Conservation (phyloP, 2,888 invertebrate species). For the Hemithea aestivaria region DNA sequence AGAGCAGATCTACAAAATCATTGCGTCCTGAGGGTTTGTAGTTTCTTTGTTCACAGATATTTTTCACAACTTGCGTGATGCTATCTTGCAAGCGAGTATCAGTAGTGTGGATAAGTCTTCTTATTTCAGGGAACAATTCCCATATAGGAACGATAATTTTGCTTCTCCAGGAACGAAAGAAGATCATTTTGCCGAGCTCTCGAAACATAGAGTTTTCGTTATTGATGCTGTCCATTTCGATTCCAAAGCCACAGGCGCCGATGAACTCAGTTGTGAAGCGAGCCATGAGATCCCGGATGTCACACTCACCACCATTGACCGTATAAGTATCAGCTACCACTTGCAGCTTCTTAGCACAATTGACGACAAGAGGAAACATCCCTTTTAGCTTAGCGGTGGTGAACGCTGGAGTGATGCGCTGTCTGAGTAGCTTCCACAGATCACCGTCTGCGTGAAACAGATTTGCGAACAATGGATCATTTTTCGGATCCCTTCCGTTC, state of each 20-base stretch:
- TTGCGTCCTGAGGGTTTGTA: slow-evolving; percentile 47
- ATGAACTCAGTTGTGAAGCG: slow-evolving; percentile 56
- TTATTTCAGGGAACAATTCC: slow-evolving; percentile 45
- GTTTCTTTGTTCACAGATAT: slow-evolving; percentile 45
- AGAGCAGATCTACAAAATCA: slow-evolving; percentile 51
- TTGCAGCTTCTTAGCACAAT: slow-evolving; percentile 52
- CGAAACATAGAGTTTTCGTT: slow-evolving; percentile 46
- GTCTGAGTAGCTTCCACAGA: slow-evolving; percentile 53
- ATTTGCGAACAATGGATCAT: slow-evolving; percentile 46
- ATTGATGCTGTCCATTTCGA: slow-evolving; percentile 45
- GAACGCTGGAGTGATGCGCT: slow-evolving; percentile 56
- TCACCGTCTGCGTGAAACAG: slow-evolving; percentile 57
- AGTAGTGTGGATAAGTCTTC: slow-evolving; percentile 24
- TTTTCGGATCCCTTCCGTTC: slow-evolving; percentile 35
- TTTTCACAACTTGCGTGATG: slow-evolving; percentile 35
- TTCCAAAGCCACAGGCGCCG: slow-evolving; percentile 54
- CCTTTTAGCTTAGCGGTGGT: slow-evolving; percentile 55
- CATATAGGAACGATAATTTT: slow-evolving; percentile 30
- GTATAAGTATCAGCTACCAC: slow-evolving; percentile 36
- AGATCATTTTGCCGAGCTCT: slow-evolving; percentile 39
- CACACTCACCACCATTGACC: slow-evolving; percentile 37
- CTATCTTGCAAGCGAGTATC: slow-evolving; percentile 27
- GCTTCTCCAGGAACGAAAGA: slow-evolving; percentile 27
- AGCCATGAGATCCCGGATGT: slow-evolving; percentile 50
- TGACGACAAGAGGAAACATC: slow-evolving; percentile 60